These are phyloP conservation scores for Apodemia mormo DNA, from an alignment of 2,888 invertebrate species.

Conservation along the genomic window DNA sequence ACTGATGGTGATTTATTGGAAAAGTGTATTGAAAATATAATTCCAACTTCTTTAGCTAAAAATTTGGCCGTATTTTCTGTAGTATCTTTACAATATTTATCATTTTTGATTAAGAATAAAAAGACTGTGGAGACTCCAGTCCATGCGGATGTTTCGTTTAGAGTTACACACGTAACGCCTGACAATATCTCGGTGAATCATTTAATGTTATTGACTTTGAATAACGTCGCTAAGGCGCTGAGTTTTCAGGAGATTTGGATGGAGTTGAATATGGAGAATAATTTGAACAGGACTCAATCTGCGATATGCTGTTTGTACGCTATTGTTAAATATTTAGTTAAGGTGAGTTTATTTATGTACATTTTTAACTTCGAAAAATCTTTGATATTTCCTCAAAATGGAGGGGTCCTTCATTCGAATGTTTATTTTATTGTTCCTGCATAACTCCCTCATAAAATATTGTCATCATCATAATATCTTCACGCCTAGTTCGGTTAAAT, in stretches of 20 bases:
- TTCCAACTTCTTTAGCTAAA: conserved; percentile 57
- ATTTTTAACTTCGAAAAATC: no score
- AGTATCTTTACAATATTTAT: conserved; percentile 71
- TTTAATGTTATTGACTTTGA: conserved; percentile 58
- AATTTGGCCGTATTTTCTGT: conserved; percentile 69
- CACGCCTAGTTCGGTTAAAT: no score
- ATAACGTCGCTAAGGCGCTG: conserved; percentile 67
- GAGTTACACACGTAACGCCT: conserved; percentile 47
- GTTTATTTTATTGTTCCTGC: no score
- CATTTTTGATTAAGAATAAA: conserved; percentile 75
- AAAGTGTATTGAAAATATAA: conserved; percentile 64
- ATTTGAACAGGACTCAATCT: conserved; percentile 69
- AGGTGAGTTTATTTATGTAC: conserved; percentile 49
- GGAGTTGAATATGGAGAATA: conserved; percentile 66
- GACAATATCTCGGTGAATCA: conserved; percentile 67
- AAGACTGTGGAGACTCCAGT: conserved; percentile 71
- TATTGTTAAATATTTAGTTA: conserved; percentile 70
- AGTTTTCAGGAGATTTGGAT: conserved; percentile 66
- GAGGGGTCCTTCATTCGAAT: no score
- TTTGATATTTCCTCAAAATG: no score
- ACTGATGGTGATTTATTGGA: conserved; percentile 69
- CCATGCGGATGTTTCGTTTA: conserved; percentile 68
- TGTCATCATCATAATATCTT: no score
- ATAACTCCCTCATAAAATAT: no score
- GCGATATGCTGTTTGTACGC: conserved; percentile 75